phyloP scores from a whole-genome alignment of 2,888 invertebrate genomes.

The Cantharis flavilabris region DNA sequence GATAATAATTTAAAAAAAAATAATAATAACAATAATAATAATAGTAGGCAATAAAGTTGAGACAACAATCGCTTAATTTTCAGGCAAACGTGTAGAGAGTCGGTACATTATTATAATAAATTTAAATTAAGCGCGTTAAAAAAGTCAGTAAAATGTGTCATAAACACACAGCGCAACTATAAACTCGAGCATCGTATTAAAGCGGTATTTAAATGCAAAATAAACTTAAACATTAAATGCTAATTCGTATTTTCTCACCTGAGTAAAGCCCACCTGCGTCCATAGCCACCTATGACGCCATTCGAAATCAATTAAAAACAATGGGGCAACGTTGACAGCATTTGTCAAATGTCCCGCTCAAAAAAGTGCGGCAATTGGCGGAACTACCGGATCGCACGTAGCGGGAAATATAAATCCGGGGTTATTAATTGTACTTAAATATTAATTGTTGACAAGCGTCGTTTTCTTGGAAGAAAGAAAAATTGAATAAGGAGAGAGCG shows the following conservation, averaged over 20 bases:
- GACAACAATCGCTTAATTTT: slow-evolving; percentile 30
- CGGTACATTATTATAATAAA: slow-evolving; percentile 25
- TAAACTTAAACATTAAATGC: slow-evolving; percentile 31
- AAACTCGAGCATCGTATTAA: slow-evolving; percentile 31
- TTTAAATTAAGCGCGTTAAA: slow-evolving; percentile 29
- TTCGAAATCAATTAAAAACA: slow-evolving; percentile 35
- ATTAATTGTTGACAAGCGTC: slow-evolving; percentile 28
- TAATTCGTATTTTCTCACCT: slow-evolving; percentile 35
- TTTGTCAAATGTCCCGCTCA: slow-evolving; percentile 24
- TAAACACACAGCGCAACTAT: slow-evolving; percentile 30
- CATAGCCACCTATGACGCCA: slow-evolving; percentile 33
- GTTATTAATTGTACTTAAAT: slow-evolving; percentile 39
- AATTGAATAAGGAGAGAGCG: slow-evolving; percentile 18
- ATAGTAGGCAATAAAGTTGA: slow-evolving; percentile 20
- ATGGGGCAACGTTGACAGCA: slow-evolving; percentile 24
- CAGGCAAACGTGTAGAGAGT: slow-evolving; percentile 17
- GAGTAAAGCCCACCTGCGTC: slow-evolving; percentile 34
- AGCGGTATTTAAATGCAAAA: slow-evolving; percentile 35
- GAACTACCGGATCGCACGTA: slow-evolving; percentile 40
- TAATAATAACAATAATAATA: not conserved
- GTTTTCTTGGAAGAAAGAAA: slow-evolving; percentile 28
- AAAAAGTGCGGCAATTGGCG: slow-evolving; percentile 33
- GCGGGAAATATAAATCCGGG: slow-evolving; percentile 42
- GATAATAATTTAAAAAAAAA: not conserved
- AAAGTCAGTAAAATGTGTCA: slow-evolving; percentile 31